Percentiles rank a stretch among this genome's conserved stretches.
phyloP scores from a whole-genome alignment of 2,113 vertebrate genomes.

The Athene noctua region DNA sequence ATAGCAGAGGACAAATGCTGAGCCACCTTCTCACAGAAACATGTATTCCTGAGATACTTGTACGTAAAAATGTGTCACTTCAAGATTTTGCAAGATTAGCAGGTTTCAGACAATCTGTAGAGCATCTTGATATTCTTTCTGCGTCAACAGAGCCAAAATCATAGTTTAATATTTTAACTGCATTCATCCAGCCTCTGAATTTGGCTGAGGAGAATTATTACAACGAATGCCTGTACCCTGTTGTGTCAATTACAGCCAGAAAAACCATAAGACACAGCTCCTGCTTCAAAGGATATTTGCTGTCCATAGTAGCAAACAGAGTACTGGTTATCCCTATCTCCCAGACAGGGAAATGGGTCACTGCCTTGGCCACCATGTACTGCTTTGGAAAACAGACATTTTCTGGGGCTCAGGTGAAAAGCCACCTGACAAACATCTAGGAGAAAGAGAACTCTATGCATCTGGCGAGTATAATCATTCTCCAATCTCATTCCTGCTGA shows the following conservation, averaged over 20 bases:
- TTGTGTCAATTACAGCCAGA: background rate
- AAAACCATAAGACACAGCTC: background rate
- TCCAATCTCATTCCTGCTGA: background rate
- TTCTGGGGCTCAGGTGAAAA: background rate
- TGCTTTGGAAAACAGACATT: accelerated
- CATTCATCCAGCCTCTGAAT: background rate
- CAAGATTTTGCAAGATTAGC: background rate
- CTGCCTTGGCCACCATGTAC: background rate
- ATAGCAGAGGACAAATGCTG: background rate
- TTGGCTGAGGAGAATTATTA: background rate
- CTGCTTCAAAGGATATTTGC: background rate
- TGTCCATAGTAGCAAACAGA: background rate
- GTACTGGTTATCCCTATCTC: background rate
- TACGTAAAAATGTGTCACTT: background rate
- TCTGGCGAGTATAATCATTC: background rate
- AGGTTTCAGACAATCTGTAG: background rate
- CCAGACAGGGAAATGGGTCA: background rate
- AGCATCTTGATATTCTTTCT: background rate
- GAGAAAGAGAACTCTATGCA: background rate
- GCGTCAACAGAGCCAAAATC: background rate
- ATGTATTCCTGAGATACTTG: background rate
- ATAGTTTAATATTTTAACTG: background rate
- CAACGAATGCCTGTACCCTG: background rate
- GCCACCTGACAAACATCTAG: background rate
- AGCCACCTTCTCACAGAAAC: background rate